Evolutionary conservation across 2,888 invertebrate species (phyloP).

Genomic region (Drosophila emarginata): DNA sequence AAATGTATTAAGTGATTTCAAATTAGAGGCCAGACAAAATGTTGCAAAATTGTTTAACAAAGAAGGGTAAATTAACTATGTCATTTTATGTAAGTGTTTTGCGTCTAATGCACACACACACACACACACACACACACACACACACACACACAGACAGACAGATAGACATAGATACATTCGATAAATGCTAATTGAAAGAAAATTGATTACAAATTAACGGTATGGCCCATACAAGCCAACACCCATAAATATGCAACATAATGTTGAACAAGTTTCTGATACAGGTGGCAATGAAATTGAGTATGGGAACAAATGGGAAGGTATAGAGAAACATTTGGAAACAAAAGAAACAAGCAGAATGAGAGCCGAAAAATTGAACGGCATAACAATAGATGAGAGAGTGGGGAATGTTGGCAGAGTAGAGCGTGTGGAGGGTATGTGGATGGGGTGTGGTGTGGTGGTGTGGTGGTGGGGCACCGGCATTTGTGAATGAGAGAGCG

Average conservation of each 20-base stretch:
- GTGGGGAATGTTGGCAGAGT: not conserved
- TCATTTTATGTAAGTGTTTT: conserved; percentile 27
- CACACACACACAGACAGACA: not conserved
- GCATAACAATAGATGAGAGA: not conserved
- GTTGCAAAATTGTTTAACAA: not conserved
- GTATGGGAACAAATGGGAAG: not conserved
- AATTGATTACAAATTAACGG: conserved; percentile 4
- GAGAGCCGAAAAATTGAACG: no score
- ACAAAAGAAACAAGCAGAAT: not conserved
- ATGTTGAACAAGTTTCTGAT: not conserved
- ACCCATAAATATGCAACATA: conserved; percentile 5
- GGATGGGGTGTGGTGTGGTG: not conserved
- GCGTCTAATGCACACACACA: not conserved
- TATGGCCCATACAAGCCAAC: conserved; percentile 1
- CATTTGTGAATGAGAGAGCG: conserved; percentile 5
- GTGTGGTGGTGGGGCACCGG: not conserved
- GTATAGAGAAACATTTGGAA: not conserved
- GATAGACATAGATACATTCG: conserved; percentile 9
- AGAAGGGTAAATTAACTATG: not conserved
- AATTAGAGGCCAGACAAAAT: conserved; percentile 40
- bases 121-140: not conserved
- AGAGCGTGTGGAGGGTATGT: no score
- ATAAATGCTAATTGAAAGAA: conserved; percentile 36
- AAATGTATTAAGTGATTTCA: conserved; percentile 63
- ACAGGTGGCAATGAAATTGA: not conserved